Conservation (phyloP, 2,797 vertebrate species). For the Brachyrhaphis roseni region DNA sequence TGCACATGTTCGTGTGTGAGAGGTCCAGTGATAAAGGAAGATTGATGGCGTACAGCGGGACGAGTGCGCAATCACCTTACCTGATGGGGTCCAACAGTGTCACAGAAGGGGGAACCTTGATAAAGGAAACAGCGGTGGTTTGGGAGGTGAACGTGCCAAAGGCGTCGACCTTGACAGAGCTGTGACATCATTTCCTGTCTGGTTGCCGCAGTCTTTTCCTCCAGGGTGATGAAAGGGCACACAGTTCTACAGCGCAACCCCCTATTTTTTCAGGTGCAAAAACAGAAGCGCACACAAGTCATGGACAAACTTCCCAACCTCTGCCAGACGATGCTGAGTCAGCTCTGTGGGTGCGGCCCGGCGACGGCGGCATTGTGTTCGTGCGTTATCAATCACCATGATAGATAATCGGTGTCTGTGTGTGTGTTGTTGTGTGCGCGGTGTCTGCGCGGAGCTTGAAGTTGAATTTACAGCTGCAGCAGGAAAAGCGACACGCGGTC, state of each 20-base stretch:
- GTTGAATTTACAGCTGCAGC: constrained; percentile 35
- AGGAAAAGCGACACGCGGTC: constrained; percentile 15
- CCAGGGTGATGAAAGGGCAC: neutral
- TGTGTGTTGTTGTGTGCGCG: neutral
- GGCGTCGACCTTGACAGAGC: constrained; percentile 44
- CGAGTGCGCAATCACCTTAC: constrained; percentile 36
- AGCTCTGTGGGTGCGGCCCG: constrained; percentile 16
- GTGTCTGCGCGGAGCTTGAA: constrained; percentile 5
- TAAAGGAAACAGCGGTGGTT: neutral
- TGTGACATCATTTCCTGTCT: constrained; percentile 53
- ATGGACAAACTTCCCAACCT: constrained; percentile 37
- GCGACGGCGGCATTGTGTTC: constrained; percentile 34
- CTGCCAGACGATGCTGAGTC: constrained; percentile 46
- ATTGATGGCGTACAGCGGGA: constrained; percentile 47
- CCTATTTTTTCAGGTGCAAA: neutral
- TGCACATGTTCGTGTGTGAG: constrained; percentile 16
- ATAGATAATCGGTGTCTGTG: constrained; percentile 42
- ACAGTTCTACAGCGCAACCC: constrained; percentile 5
- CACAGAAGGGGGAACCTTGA: constrained; percentile 11
- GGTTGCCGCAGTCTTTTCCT: constrained; percentile 48
- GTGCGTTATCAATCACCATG: constrained; percentile 50
- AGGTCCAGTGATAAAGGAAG: constrained; percentile 27
- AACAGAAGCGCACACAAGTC: constrained; percentile 4
- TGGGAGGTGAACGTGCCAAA: constrained; percentile 3
- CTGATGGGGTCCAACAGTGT: constrained; percentile 42